These are phyloP conservation scores for Malaclemys terrapin DNA, from an alignment of 2,113 vertebrate genomes.

Conservation along the genomic window DNA sequence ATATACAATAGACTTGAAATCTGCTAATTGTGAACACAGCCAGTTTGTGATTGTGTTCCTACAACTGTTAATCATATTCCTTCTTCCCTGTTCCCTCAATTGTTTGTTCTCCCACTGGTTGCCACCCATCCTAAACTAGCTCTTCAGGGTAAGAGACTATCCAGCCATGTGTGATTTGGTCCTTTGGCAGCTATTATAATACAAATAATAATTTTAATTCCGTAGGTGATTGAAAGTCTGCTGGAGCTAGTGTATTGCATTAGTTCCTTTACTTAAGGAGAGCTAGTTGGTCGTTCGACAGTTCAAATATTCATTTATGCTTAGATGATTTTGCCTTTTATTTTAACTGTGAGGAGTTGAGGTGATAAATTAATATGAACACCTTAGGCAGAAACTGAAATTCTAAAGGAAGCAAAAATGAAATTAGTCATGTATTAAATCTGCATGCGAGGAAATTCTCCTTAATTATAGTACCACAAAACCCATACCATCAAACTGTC, in stretches of 20 bases:
- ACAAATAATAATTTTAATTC: neutral
- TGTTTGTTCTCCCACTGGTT: neutral
- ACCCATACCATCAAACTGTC: neutral
- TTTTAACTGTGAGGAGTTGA: neutral
- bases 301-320: neutral
- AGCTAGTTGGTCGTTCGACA: neutral
- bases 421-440: conserved; percentile 9
- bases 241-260: neutral
- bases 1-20: neutral
- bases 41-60: neutral
- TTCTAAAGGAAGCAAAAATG: neutral
- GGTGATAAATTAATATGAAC: neutral
- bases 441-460: neutral
- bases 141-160: neutral
- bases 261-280: neutral
- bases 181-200: neutral
- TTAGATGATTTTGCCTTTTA: neutral
- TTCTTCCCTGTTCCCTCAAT: neutral
- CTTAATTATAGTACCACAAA: neutral
- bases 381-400: neutral
- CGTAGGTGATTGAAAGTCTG: neutral
- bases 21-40: neutral
- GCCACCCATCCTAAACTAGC: neutral
- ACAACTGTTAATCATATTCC: neutral
- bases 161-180: neutral